Base-by-base conservation (phyloP, 1,140 invertebrate genomes). In the Brachionus asplanchnoidis region DNA sequence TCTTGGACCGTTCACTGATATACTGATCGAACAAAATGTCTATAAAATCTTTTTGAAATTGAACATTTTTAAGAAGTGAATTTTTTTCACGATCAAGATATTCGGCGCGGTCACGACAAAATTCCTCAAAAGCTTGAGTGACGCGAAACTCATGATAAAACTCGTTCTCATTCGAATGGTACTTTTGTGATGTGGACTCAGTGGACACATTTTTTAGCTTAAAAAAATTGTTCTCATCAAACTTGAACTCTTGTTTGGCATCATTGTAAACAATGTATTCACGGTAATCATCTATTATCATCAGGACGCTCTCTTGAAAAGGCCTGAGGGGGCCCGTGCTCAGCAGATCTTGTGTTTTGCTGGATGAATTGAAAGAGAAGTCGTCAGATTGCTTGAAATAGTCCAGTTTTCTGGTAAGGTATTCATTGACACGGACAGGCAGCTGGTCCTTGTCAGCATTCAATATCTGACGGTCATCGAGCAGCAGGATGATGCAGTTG, bases 221-320 rank as follows among this genome's bases (percentile, higher is more conserved):
- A 36, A 82, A 82, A 68, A 65, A 82, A 20, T 11, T 26, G 20
- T 17, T 68, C 42, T 82, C 79, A 60, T 82, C 79, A 82, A 82
- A 68, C 36, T 82, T 82, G 36, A 82, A 82, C 11, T 82, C 79
- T 20, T 44, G 17, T 17, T 36, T 82, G 26, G 11, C n/a, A 50
- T 77, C 42, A 28, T 77, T 44, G n/a, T 50, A 77, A 11, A 82
- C 14, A 42, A 82, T 46, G 20, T 82, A 82, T 28, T 82, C 32
- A n/a, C 79, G 20, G 40, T 82, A 82, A 40, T 82, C 79, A 68
- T 82, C 79, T 26, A 82, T 82, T 9, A 82, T 82, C 65, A 82
- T 65, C 9, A 82, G 53, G 20, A 82, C 79, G 42, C 53, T 26
- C 17, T 82, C 79, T 65, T 40, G 40, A 65, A 82, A 82, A 42